Percentiles rank a stretch among this genome's conserved stretches.
phyloP scores from a whole-genome alignment of 2,113 vertebrate species.

The Pomatostomus ruficeps region DNA sequence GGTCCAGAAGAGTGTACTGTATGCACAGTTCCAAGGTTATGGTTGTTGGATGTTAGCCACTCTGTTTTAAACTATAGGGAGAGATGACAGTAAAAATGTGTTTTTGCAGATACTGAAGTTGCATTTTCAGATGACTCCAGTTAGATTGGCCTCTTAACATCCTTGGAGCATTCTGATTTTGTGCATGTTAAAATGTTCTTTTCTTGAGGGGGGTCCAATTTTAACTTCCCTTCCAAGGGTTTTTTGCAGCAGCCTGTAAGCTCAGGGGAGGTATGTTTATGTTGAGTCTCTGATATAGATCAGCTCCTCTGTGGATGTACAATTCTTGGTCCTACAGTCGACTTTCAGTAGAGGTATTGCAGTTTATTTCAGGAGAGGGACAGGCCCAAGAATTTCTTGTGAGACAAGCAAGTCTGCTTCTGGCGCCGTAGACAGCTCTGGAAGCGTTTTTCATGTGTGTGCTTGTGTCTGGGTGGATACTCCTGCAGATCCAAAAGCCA shows the following conservation, averaged over 20 bases:
- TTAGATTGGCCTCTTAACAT: neutral
- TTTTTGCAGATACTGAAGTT: neutral
- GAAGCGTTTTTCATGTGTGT: neutral
- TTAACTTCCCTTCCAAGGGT: neutral
- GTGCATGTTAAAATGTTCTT: neutral
- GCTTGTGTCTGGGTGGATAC: neutral
- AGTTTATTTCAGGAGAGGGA: slow-evolving; percentile 3
- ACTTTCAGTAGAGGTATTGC: neutral
- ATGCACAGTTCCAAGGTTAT: neutral
- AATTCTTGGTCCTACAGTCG: neutral
- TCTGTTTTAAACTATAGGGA: neutral
- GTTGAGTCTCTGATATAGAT: neutral
- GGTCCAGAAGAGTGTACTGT: neutral
- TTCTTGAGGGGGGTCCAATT: neutral
- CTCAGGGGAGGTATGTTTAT: slow-evolving; percentile 21
- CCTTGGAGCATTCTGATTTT: neutral
- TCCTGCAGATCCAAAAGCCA: neutral
- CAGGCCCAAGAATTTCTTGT: neutral
- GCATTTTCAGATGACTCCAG: fast-evolving
- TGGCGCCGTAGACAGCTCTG: neutral
- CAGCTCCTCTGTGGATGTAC: neutral
- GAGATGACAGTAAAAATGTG: neutral
- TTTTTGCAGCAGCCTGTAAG: neutral
- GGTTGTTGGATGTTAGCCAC: neutral
- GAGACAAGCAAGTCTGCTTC: neutral